Percentiles rank a stretch among this genome's conserved stretches.
phyloP scores from a whole-genome alignment of 35 echinoderm and acorn worm genomes.

The Heliocidaris tuberculata region DNA sequence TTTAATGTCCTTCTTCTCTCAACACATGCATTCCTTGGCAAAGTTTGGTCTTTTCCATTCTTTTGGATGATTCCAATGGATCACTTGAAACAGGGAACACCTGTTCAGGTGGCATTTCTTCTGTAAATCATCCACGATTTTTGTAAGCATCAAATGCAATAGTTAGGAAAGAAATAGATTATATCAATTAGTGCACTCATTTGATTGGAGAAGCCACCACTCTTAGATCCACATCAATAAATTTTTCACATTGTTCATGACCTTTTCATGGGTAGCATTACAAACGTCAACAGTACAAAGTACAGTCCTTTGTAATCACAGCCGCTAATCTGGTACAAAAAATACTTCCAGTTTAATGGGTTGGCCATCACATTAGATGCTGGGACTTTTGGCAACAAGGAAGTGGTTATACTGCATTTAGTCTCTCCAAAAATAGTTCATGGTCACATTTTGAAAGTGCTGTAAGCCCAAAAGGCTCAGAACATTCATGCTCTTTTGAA shows the following conservation, averaged over 20 bases:
- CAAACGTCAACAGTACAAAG: not conserved
- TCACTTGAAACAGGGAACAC: too few species aligned
- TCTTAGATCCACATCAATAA: too few species aligned
- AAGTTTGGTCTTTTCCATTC: too few species aligned
- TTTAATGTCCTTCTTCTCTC: too few species aligned
- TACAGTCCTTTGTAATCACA: not conserved
- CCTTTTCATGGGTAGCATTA: not conserved
- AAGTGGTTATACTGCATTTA: constrained; percentile 39
- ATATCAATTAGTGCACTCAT: too few species aligned
- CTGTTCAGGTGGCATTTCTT: too few species aligned
- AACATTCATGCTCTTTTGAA: not conserved
- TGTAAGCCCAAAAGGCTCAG: not conserved
- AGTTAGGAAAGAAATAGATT: too few species aligned
- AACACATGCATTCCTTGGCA: too few species aligned
- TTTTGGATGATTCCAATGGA: too few species aligned
- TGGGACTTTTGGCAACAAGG: constrained; percentile 13
- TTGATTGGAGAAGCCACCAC: too few species aligned
- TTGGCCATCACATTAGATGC: constrained; percentile 15
- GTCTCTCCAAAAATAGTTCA: constrained; percentile 40
- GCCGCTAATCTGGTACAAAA: constrained; percentile 21
- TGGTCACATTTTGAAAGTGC: constrained; percentile 32
- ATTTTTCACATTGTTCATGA: not conserved
- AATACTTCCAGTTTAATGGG: constrained; percentile 26
- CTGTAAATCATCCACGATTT: too few species aligned
- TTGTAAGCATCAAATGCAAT: too few species aligned